These are phyloP conservation scores for Bombus waltoni DNA, from an alignment of 1,140 invertebrate genomes.

Conservation along the genomic window DNA sequence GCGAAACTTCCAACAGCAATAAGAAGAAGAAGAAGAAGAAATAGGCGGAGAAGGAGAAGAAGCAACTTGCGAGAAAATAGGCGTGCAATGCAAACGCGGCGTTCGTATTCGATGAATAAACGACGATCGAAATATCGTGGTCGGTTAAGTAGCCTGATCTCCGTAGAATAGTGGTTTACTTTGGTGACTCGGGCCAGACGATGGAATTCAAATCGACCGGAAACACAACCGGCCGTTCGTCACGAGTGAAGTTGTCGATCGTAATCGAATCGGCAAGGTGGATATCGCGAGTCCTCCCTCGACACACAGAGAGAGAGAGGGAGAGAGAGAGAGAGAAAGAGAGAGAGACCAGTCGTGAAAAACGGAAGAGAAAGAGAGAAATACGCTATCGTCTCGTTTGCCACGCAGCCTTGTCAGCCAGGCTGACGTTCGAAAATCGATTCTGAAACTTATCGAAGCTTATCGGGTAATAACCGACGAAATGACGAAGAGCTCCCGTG, in stretches of 20 bases:
- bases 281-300: neutral
- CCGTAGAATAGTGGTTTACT: neutral
- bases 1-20: neutral
- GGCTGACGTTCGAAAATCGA: constrained; percentile 67
- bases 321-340: constrained; percentile 12
- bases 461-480: constrained; percentile 66
- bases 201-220: constrained; percentile 30
- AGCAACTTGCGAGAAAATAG: neutral
- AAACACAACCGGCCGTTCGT: constrained; percentile 1
- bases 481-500: constrained; percentile 57
- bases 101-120: neutral
- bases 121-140: neutral
- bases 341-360: neutral
- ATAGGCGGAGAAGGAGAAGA: too few species aligned
- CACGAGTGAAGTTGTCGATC: constrained; percentile 30
- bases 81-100: too few species aligned
- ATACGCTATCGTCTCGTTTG: constrained; percentile 15
- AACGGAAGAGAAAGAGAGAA: neutral
- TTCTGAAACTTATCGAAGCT: constrained; percentile 67
- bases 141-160: neutral
- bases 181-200: neutral
- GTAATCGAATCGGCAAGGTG: constrained; percentile 39
- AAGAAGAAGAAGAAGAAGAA: too few species aligned
- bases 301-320: neutral
- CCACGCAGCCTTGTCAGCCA: constrained; percentile 25